Evolutionary conservation across 2,113 vertebrate genomes (phyloP).

Genomic region (Athene cunicularia): DNA sequence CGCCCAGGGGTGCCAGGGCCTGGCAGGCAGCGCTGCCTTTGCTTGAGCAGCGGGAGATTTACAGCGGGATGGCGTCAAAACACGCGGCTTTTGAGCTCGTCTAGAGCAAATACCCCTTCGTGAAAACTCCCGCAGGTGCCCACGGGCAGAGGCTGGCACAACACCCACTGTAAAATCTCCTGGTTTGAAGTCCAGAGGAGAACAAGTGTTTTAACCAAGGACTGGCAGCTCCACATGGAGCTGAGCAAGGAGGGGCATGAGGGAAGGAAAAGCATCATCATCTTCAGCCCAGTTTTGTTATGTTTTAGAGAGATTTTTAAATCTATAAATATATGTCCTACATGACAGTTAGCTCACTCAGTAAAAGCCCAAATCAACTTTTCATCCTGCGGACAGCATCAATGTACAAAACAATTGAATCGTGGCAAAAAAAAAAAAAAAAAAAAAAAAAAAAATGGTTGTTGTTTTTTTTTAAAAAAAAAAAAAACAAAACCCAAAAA

Average conservation of each 20-base stretch:
- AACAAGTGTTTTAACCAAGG: background rate
- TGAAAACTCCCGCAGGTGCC: background rate
- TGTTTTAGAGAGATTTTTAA: background rate
- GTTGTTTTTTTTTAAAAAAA: background rate
- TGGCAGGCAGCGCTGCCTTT: background rate
- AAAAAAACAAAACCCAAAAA: background rate
- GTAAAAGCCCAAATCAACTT: background rate
- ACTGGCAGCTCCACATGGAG: background rate
- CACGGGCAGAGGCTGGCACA: background rate
- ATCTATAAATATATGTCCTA: background rate
- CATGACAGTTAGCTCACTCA: accelerated
- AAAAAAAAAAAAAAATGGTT: background rate
- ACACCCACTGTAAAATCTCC: background rate
- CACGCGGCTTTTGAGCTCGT: background rate
- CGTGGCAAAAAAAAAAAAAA: background rate
- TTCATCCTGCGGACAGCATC: background rate
- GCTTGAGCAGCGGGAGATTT: too few species aligned
- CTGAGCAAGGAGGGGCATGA: background rate
- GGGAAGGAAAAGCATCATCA: background rate
- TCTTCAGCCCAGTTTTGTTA: background rate
- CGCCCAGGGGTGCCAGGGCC: accelerated
- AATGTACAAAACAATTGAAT: background rate
- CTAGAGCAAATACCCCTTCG: accelerated
- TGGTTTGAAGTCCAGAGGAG: background rate
- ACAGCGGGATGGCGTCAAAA: background rate